phyloP scores from a whole-genome alignment of 2,888 invertebrate genomes.

The Cremastobaeus sp. region DNA sequence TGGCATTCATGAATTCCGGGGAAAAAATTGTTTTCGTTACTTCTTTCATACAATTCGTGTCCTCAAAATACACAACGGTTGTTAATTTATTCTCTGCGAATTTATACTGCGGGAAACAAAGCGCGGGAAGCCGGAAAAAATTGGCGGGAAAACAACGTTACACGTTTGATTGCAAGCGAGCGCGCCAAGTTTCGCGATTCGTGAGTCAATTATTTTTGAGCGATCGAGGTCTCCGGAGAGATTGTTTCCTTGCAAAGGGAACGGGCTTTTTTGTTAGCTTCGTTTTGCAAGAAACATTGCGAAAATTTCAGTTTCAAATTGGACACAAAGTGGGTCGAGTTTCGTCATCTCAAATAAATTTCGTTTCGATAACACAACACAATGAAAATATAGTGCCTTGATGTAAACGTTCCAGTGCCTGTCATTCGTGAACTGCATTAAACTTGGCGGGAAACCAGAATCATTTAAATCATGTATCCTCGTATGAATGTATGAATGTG shows the following conservation, averaged over 20 bases:
- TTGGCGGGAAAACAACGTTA: constrained; percentile 42
- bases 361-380: constrained; percentile 35
- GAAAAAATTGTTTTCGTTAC: too few relatives aligned
- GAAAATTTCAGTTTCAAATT: constrained; percentile 45
- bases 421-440: too few relatives aligned
- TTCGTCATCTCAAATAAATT: constrained; percentile 36
- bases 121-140: constrained; percentile 34
- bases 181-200: constrained; percentile 39
- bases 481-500: too few relatives aligned
- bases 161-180: constrained; percentile 41
- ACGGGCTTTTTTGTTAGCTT: constrained; percentile 32
- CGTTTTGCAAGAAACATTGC: constrained; percentile 50
- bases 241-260: constrained; percentile 44
- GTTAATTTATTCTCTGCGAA: neutral
- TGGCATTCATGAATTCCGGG: too few relatives aligned
- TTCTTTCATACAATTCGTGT: too few relatives aligned
- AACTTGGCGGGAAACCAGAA: too few relatives aligned
- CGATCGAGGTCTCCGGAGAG: constrained; percentile 44
- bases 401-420: too few relatives aligned
- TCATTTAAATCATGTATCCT: too few relatives aligned
- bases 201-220: constrained; percentile 49
- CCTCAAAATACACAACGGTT: neutral
- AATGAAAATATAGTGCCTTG: neutral
- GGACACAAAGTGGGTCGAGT: constrained; percentile 48
- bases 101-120: constrained; percentile 12